A percentile compares a stretch with the other conserved stretches of the same genome.
phyloP scores from a whole-genome alignment of 2,888 invertebrate genomes.

The Chouioia cunea region DNA sequence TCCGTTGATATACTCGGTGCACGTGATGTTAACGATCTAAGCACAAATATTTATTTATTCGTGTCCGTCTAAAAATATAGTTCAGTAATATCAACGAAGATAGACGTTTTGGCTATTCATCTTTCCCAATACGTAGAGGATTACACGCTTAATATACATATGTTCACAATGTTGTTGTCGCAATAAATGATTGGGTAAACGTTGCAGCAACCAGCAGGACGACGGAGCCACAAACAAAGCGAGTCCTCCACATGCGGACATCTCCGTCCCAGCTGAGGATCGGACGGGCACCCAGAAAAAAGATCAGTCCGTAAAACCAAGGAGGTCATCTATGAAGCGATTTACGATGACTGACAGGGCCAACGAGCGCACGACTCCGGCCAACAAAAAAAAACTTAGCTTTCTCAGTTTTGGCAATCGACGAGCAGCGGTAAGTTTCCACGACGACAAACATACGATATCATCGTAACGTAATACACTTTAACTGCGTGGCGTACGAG shows the following conservation, averaged over 20 bases:
- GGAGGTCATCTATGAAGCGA: slow-evolving; percentile 43
- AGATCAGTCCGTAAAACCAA: slow-evolving; percentile 59
- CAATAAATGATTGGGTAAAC: not conserved
- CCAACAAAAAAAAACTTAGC: slow-evolving; percentile 78
- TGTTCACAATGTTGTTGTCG: not conserved
- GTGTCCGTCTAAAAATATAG: too few species aligned
- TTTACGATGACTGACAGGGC: slow-evolving; percentile 57
- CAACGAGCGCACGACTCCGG: slow-evolving; percentile 51
- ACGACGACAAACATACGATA: too few species aligned
- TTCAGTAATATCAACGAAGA: too few species aligned
- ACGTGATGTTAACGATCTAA: too few species aligned
- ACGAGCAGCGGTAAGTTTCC: slow-evolving; percentile 70
- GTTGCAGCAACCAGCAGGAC: slow-evolving; percentile 60
- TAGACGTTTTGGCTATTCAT: too few species aligned
- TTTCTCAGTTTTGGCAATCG: slow-evolving; percentile 78
- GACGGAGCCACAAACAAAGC: slow-evolving; percentile 63
- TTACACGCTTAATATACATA: too few species aligned
- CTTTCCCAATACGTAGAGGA: too few species aligned
- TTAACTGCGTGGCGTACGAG: too few species aligned
- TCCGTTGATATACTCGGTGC: too few species aligned
- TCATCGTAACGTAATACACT: too few species aligned
- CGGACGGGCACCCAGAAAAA: slow-evolving; percentile 68
- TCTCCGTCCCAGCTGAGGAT: slow-evolving; percentile 67
- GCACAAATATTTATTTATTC: too few species aligned
- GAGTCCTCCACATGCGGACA: slow-evolving; percentile 68